Percentiles rank a stretch among this genome's conserved stretches.
phyloP scores from a whole-genome alignment of 2,113 vertebrate genomes.

The Mionectes macconnelli region DNA sequence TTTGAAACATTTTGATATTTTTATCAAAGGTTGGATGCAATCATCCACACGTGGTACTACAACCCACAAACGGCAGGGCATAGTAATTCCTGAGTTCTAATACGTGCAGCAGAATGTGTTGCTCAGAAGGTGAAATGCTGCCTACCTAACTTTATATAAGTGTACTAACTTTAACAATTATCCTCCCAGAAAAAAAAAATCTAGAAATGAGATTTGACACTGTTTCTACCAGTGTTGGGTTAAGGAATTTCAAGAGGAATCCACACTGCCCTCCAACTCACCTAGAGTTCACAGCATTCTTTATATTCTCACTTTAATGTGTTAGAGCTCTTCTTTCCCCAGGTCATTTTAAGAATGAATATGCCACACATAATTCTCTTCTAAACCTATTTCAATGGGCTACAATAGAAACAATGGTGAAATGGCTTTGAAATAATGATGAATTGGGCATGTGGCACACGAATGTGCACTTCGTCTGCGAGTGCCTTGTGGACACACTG shows the following conservation, averaged over 20 bases:
- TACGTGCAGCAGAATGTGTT: neutral
- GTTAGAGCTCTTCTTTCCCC: neutral
- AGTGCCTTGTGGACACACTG: neutral
- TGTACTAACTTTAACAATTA: neutral
- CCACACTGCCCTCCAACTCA: neutral
- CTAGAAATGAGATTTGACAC: neutral
- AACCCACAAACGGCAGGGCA: neutral
- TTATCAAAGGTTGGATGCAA: neutral
- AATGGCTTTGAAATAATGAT: conserved; percentile 50
- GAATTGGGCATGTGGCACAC: conserved; percentile 13
- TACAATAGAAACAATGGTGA: conserved; percentile 36
- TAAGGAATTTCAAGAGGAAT: neutral
- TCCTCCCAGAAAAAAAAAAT: neutral
- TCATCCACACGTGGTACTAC: neutral
- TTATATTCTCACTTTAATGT: neutral
- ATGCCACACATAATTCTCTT: neutral
- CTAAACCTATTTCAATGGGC: conserved; percentile 22
- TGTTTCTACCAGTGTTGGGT: neutral
- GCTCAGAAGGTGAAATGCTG: neutral
- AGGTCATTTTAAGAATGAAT: conserved; percentile 13
- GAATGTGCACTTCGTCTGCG: neutral
- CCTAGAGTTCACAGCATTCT: neutral
- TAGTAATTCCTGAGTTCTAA: neutral
- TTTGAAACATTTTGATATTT: neutral
- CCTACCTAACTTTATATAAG: neutral